A percentile compares a stretch with the other conserved stretches of the same genome.
Evolutionary conservation across 2,797 vertebrate species (phyloP).

Genomic region (Pteropus rufus): DNA sequence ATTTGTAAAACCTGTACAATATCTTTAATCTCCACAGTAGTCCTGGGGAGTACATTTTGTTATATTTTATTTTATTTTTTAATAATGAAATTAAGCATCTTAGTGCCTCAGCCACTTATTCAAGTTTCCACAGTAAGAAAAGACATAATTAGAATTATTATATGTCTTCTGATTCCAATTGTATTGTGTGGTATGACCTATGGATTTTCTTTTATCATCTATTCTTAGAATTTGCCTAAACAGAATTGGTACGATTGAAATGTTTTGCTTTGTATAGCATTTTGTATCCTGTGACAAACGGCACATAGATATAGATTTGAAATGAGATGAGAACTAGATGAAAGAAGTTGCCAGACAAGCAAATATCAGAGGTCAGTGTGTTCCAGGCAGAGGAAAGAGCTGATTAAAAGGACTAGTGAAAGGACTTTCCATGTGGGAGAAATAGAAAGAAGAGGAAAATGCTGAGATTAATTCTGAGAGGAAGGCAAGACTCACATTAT

Average conservation of each 20-base stretch:
- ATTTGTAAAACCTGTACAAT: background rate
- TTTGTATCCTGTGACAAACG: background rate
- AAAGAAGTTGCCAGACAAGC: background rate
- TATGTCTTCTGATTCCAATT: background rate
- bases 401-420: background rate
- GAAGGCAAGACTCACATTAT: background rate
- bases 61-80: background rate
- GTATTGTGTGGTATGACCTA: background rate
- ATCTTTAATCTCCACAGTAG: background rate
- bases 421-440: background rate
- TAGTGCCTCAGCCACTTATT: background rate
- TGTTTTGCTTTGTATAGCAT: background rate
- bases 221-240: background rate
- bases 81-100: background rate
- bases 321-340: background rate
- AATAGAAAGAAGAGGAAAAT: background rate
- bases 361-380: background rate
- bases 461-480: background rate
- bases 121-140: background rate
- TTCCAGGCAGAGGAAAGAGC: background rate
- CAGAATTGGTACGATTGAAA: background rate
- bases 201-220: background rate
- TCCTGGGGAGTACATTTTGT: background rate
- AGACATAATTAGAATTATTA: background rate
- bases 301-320: background rate